Evolutionary conservation across 1,140 invertebrate species (phyloP).

Genomic region (Ceratina japonica): DNA sequence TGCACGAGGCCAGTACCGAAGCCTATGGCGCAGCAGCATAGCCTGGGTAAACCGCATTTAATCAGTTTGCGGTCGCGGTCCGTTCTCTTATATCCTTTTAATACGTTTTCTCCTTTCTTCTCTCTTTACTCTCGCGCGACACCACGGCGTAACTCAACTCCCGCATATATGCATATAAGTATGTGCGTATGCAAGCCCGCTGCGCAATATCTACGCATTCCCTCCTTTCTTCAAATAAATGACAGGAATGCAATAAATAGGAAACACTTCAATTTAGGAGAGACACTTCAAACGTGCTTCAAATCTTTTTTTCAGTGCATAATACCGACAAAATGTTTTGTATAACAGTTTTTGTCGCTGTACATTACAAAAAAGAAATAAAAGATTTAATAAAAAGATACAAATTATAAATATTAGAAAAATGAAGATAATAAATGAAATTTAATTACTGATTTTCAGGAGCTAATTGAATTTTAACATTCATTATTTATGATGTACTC

Average conservation of each 20-base stretch:
- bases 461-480: no score
- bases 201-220: constrained; percentile 27
- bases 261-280: not conserved
- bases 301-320: no score
- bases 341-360: no score
- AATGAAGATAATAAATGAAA: no score
- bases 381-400: no score
- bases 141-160: constrained; percentile 69
- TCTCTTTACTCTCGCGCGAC: constrained; percentile 53
- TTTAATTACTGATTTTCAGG: no score
- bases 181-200: constrained; percentile 9
- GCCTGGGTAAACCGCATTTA: constrained; percentile 71
- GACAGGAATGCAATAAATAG: constrained; percentile 20
- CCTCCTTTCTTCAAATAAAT: constrained; percentile 31
- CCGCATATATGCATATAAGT: constrained; percentile 21
- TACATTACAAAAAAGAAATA: no score
- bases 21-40: constrained; percentile 40
- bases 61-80: constrained; percentile 73
- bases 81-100: constrained; percentile 65
- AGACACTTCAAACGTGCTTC: no score
- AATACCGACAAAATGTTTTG: no score
- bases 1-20: constrained; percentile 36
- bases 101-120: constrained; percentile 54
- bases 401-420: no score
- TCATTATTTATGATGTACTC: no score